Evolutionary conservation across 1,140 invertebrate genomes (phyloP).

Genomic region (Drosophila sechellia): DNA sequence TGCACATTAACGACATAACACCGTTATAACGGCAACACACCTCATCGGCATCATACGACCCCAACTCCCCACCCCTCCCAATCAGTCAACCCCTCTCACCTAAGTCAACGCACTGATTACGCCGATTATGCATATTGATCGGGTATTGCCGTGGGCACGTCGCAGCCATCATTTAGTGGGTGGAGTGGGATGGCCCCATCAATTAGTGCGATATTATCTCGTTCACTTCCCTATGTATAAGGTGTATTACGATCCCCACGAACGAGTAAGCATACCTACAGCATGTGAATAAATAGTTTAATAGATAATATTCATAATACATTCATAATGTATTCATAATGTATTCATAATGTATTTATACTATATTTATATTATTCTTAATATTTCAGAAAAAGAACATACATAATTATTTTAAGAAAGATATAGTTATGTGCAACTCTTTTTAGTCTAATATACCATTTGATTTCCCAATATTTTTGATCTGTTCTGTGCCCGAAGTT

Average conservation of each 20-base stretch:
- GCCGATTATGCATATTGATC: constrained; percentile 78
- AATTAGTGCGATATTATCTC: constrained; percentile 56
- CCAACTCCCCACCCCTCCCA: neutral
- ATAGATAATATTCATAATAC: too few species aligned
- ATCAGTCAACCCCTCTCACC: neutral
- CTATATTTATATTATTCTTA: too few species aligned
- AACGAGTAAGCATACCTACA: too few species aligned
- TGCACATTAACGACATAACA: constrained; percentile 83
- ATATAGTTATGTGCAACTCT: too few species aligned
- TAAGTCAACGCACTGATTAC: constrained; percentile 62
- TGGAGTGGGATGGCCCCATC: constrained; percentile 3
- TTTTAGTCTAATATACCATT: neutral
- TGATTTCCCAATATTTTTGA: constrained; percentile 37
- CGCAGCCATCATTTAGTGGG: constrained; percentile 59
- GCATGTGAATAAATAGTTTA: too few species aligned
- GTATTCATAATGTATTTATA: too few species aligned
- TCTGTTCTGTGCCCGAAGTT: constrained; percentile 11
- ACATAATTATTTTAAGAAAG: too few species aligned
- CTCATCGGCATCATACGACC: neutral
- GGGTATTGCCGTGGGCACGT: constrained; percentile 61
- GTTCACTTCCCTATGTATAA: neutral
- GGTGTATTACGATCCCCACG: too few species aligned
- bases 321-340: too few species aligned
- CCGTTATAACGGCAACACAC: constrained; percentile 70
- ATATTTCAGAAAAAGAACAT: too few species aligned